Percentiles rank a stretch among this genome's conserved stretches.
Conservation (phyloP, 2,797 vertebrate genomes). For the Streptopelia turtur region DNA sequence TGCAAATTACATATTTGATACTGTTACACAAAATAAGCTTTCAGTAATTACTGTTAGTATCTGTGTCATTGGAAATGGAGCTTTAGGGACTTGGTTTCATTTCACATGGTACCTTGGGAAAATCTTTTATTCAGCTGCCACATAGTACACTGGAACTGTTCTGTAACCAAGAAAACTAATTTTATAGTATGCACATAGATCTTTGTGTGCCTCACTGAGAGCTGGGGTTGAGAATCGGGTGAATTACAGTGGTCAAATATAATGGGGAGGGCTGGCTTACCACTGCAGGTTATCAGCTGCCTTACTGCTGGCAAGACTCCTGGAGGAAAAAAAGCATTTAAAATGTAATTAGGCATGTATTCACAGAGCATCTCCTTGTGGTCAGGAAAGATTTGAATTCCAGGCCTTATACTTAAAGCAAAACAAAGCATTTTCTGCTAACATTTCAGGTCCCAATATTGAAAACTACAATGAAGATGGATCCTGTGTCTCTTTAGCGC, state of each 20-base stretch:
- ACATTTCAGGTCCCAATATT: background rate
- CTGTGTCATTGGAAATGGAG: conserved; percentile 29
- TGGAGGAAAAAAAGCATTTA: background rate
- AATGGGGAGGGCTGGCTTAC: background rate
- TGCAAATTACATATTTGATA: conserved; percentile 51
- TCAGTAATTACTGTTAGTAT: conserved; percentile 48
- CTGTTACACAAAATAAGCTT: conserved; percentile 14
- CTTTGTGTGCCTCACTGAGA: background rate
- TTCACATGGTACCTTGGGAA: background rate
- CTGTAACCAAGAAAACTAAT: background rate
- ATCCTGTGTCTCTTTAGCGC: background rate
- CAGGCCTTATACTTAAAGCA: background rate
- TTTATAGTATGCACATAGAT: background rate
- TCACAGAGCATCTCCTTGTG: background rate
- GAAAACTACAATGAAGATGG: background rate
- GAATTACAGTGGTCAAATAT: background rate
- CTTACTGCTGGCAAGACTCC: background rate
- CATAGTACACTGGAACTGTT: background rate
- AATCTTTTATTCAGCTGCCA: background rate
- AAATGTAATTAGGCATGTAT: background rate
- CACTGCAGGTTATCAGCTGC: background rate
- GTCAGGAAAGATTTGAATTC: background rate
- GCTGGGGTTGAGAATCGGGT: background rate
- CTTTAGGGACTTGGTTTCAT: conserved; percentile 13
- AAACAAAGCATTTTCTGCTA: background rate